phyloP scores from a whole-genome alignment of 2,888 invertebrate species.

The Cryptocephalus primarius region DNA sequence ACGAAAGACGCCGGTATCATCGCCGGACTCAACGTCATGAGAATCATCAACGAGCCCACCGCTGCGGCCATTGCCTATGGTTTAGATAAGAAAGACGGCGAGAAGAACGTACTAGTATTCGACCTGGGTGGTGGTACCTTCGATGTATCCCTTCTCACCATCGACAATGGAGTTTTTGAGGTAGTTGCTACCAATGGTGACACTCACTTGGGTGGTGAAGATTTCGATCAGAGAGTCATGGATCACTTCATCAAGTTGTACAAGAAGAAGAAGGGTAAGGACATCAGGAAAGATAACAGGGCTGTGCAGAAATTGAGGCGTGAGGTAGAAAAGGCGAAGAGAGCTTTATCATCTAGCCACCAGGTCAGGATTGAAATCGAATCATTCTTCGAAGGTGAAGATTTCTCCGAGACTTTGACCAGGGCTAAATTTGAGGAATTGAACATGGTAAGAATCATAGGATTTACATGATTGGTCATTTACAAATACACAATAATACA shows the following conservation, averaged over 20 bases:
- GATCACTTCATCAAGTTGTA: constrained; percentile 93
- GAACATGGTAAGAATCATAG: constrained; percentile 64
- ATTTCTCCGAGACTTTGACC: constrained; percentile 96
- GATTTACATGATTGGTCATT: too few relatives aligned
- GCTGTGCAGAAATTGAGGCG: constrained; percentile 93
- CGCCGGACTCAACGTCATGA: constrained; percentile 83
- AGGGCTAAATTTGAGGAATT: constrained; percentile 98
- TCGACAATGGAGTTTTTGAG: constrained; percentile 98
- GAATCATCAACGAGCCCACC: constrained; percentile 97
- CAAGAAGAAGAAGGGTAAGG: constrained; percentile 98
- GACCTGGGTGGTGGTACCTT: constrained; percentile 99
- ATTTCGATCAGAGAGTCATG: constrained; percentile 97
- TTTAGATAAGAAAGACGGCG: constrained; percentile 92
- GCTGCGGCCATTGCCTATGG: constrained; percentile 94
- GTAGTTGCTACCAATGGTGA: constrained; percentile 84
- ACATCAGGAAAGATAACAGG: constrained; percentile 79
- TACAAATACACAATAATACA: too few relatives aligned
- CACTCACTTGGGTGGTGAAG: constrained; percentile 97
- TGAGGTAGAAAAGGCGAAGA: constrained; percentile 96
- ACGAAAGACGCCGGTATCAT: constrained; percentile 83
- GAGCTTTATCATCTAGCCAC: constrained; percentile 87
- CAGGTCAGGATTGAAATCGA: constrained; percentile 98
- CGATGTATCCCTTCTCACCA: constrained; percentile 95
- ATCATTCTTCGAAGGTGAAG: constrained; percentile 95
- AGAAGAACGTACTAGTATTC: constrained; percentile 97